These are phyloP conservation scores for Netelia inedita DNA, from an alignment of 2,888 invertebrate species.

Conservation along the genomic window DNA sequence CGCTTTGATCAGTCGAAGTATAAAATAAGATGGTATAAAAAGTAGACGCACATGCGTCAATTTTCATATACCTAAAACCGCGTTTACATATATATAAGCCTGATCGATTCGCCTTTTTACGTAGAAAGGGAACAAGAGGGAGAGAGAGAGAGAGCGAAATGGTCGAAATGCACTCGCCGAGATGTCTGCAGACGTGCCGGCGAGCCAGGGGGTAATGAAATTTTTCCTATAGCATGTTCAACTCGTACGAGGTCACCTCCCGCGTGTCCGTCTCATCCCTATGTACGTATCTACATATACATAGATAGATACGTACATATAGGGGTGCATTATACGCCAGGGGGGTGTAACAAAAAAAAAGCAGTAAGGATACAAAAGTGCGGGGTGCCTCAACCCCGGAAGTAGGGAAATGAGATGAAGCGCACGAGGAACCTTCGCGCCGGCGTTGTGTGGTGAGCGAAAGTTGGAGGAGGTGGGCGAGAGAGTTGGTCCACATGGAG, in stretches of 20 bases:
- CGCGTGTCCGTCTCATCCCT: constrained; percentile 48
- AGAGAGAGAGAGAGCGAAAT: constrained; percentile 21
- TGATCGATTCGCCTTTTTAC: not conserved
- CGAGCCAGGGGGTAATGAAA: constrained; percentile 60
- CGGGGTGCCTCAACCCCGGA: constrained; percentile 41
- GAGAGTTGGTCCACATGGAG: constrained; percentile 4
- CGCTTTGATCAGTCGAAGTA: too few species aligned
- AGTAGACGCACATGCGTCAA: too few species aligned
- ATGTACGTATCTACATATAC: constrained; percentile 3
- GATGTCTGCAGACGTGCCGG: constrained; percentile 43
- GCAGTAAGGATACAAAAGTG: constrained; percentile 30
- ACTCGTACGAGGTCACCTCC: constrained; percentile 58
- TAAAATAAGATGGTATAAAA: too few species aligned
- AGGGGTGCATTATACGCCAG: constrained; percentile 29
- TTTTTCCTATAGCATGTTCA: constrained; percentile 62
- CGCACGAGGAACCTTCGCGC: constrained; percentile 8
- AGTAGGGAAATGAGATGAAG: constrained; percentile 58
- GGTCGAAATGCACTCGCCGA: constrained; percentile 25
- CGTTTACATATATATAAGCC: too few species aligned
- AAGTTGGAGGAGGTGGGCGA: not conserved
- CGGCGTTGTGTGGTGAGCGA: not conserved
- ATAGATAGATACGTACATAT: not conserved
- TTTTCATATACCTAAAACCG: too few species aligned
- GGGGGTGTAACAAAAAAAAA: constrained; percentile 20
- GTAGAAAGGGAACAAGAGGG: not conserved